A percentile compares a stretch with the other conserved stretches of the same genome.
Conservation (phyloP, 1,140 invertebrate species). For the Brachionus calyciflorus region DNA sequence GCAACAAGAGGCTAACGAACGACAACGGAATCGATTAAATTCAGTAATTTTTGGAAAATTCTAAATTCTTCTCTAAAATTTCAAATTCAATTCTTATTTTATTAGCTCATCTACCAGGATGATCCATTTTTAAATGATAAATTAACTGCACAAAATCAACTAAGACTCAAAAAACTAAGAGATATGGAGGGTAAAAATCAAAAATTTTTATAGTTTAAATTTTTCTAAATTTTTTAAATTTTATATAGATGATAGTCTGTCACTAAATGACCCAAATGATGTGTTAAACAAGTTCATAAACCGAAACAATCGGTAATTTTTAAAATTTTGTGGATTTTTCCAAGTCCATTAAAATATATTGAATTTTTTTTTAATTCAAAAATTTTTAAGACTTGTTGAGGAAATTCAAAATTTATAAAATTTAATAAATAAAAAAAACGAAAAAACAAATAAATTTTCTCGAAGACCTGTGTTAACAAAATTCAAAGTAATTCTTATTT, state of each 20-base stretch:
- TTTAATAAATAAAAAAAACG: constrained; percentile 22
- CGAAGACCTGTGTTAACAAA: neutral
- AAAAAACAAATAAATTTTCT: constrained; percentile 38
- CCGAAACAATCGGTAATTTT: constrained; percentile 35
- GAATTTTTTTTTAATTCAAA: neutral
- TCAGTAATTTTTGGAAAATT: neutral
- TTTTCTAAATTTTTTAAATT: neutral
- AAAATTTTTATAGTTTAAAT: neutral
- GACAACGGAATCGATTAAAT: constrained; percentile 23
- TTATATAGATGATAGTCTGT: constrained; percentile 30
- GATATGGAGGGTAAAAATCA: constrained; percentile 5
- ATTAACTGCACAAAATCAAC: constrained; percentile 29
- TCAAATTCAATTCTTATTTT: neutral
- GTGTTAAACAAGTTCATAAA: constrained; percentile 43
- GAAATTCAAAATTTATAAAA: constrained; percentile 46
- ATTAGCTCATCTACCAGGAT: neutral
- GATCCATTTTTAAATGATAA: neutral
- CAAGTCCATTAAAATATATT: neutral
- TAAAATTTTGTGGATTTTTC: neutral
- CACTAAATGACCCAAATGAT: constrained; percentile 38
- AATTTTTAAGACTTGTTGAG: constrained; percentile 39
- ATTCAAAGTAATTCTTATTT: neutral
- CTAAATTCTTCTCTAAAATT: neutral
- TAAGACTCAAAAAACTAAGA: constrained; percentile 39
- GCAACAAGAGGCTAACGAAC: constrained; percentile 1